A percentile compares a stretch with the other conserved stretches of the same genome.
phyloP scores from a whole-genome alignment of 2,797 vertebrate species.

The Anisognathus igniventris region DNA sequence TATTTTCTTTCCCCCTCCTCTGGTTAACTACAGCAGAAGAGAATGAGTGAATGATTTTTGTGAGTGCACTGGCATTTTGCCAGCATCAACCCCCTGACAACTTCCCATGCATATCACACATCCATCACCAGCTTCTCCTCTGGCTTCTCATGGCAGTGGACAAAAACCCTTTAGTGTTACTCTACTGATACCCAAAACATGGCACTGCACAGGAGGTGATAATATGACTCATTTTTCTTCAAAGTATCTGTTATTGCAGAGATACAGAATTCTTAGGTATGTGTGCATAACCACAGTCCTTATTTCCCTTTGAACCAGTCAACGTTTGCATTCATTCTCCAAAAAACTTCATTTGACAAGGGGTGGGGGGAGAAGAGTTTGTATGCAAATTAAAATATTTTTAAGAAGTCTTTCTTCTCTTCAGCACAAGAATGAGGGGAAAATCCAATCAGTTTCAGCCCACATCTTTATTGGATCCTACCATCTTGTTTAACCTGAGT shows the following conservation, averaged over 20 bases:
- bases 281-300: neutral
- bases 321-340: neutral
- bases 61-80: rapidly evolving
- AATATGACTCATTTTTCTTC: neutral
- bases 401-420: neutral
- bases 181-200: neutral
- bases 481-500: neutral
- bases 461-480: neutral
- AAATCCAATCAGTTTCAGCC: neutral
- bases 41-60: neutral
- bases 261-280: neutral
- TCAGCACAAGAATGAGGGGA: neutral
- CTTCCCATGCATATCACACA: neutral
- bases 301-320: neutral
- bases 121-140: neutral
- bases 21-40: neutral
- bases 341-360: neutral
- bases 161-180: neutral
- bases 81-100: neutral
- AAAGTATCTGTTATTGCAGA: neutral
- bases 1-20: no score
- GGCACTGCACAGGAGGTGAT: neutral
- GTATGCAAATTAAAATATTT: neutral
- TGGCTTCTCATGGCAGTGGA: neutral
- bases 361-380: rapidly evolving